Evolutionary conservation across 2,888 invertebrate species (phyloP).

Genomic region (Erannis defoliaria): DNA sequence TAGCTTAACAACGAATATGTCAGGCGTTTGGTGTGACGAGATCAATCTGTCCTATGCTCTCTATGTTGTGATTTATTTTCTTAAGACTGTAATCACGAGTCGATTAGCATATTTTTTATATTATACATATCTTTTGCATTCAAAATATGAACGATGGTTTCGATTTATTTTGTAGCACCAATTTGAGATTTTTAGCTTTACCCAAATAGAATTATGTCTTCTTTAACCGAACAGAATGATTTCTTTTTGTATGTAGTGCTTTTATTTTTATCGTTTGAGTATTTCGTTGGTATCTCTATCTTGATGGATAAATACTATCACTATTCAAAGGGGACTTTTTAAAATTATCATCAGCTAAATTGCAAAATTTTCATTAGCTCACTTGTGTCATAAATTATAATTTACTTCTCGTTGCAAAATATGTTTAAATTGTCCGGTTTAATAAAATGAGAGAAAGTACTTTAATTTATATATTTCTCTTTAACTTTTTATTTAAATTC

Average conservation of each 20-base stretch:
- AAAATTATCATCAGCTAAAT: no score
- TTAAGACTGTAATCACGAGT: conserved; percentile 29
- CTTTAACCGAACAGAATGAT: no score
- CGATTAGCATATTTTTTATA: conserved; percentile 7
- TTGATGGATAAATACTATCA: background rate
- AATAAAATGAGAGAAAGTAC: conserved; percentile 1
- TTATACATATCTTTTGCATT: background rate
- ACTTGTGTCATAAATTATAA: no score
- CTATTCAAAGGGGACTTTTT: background rate
- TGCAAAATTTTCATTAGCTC: background rate
- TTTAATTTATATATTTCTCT: background rate
- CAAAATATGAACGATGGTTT: conserved; percentile 2
- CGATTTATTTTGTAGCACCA: conserved; percentile 19
- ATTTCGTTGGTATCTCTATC: background rate
- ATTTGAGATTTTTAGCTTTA: conserved; percentile 10
- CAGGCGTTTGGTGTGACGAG: conserved; percentile 4
- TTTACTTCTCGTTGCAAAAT: background rate
- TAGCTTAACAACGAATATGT: conserved; percentile 50
- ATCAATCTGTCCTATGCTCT: conserved; percentile 51
- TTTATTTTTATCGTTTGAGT: no score
- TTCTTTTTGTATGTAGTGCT: no score
- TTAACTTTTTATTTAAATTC: no score
- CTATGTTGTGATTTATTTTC: conserved; percentile 60
- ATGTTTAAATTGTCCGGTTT: background rate
- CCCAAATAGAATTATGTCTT: no score